Conservation (phyloP, 2,888 invertebrate species). For the Mimachlamys varia region DNA sequence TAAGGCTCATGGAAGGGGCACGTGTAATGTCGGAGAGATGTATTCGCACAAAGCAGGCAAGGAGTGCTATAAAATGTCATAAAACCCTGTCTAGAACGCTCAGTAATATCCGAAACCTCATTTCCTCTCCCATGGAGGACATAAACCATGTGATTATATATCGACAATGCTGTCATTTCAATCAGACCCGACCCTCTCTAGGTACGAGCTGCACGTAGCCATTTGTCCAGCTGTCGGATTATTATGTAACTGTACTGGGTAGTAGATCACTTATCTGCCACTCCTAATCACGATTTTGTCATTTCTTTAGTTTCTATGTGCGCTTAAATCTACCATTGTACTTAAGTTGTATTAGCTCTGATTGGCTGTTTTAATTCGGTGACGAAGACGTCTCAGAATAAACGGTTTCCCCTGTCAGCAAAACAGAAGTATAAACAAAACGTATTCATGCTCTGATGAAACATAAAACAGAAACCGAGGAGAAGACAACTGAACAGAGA, state of each 20-base stretch:
- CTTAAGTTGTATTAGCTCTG: too few species aligned
- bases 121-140: neutral
- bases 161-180: conserved; percentile 8
- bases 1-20: neutral
- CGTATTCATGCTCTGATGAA: too few species aligned
- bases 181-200: neutral
- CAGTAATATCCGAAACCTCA: conserved; percentile 8
- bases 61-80: neutral
- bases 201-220: neutral
- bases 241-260: neutral
- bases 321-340: neutral
- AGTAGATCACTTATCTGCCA: neutral
- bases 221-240: neutral
- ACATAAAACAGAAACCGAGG: too few species aligned
- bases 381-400: too few species aligned
- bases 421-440: too few species aligned
- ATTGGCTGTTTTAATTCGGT: too few species aligned
- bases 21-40: neutral
- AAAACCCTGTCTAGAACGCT: neutral
- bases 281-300: neutral
- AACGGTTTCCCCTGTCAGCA: too few species aligned
- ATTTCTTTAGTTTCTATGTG: neutral
- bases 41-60: neutral
- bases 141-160: neutral
- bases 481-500: too few species aligned